Percentiles rank a stretch among this genome's conserved stretches.
phyloP scores from a whole-genome alignment of 2,113 vertebrate genomes.

The Albula glossodonta region DNA sequence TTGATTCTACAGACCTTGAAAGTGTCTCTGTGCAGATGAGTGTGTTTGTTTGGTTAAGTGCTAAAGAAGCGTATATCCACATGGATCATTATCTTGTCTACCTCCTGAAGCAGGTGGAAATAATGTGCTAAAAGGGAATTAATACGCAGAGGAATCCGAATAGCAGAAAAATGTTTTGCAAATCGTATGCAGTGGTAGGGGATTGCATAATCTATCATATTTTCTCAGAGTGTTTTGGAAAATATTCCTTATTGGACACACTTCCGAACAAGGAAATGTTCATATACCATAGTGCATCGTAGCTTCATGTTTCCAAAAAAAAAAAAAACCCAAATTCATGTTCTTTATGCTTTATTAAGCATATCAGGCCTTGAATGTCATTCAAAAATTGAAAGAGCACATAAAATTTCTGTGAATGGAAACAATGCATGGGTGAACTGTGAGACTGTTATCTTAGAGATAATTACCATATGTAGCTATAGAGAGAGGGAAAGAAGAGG shows the following conservation, averaged over 20 bases:
- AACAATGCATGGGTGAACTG: not conserved
- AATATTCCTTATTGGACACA: too few species aligned
- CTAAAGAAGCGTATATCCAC: not conserved
- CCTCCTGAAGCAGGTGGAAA: not conserved
- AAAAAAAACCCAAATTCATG: too few species aligned
- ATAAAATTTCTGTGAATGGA: too few species aligned
- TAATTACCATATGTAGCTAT: not conserved
- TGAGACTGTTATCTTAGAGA: not conserved
- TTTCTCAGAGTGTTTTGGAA: not conserved
- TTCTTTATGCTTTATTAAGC: too few species aligned
- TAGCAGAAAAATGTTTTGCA: not conserved
- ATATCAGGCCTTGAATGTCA: too few species aligned
- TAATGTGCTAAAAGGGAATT: not conserved
- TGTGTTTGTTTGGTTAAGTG: too few species aligned
- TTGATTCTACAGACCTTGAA: too few species aligned
- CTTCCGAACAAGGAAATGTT: too few species aligned
- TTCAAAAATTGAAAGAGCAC: too few species aligned
- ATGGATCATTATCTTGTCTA: not conserved
- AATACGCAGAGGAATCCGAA: not conserved
- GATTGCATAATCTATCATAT: not conserved
- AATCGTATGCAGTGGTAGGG: not conserved
- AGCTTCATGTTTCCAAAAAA: too few species aligned
- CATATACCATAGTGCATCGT: too few species aligned
- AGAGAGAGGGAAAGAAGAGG: not conserved
- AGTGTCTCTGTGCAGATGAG: too few species aligned